phyloP scores from a whole-genome alignment of 2,113 vertebrate species.

The Myrmophylax atrothorax region DNA sequence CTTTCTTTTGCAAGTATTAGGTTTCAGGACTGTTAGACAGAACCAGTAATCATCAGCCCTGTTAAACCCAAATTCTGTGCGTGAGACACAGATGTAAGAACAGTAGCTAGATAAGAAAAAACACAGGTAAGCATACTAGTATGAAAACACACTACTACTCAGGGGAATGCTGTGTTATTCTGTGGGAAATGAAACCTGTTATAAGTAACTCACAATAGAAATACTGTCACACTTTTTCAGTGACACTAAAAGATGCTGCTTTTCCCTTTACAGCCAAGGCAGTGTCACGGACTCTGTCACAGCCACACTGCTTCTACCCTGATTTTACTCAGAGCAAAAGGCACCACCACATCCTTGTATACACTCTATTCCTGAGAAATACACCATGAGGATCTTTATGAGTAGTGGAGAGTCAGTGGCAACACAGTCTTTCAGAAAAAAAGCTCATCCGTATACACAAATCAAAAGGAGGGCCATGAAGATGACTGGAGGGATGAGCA shows the following conservation, averaged over 20 bases:
- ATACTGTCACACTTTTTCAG: not conserved
- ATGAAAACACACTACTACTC: not conserved
- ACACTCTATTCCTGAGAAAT: not conserved
- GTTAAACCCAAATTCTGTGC: not conserved
- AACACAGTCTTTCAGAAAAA: not conserved
- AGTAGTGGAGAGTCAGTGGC: not conserved
- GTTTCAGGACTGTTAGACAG: not conserved
- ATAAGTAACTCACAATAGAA: not conserved
- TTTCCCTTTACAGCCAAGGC: not conserved
- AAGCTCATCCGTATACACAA: not conserved
- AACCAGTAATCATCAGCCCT: not conserved
- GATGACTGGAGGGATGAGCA: not conserved
- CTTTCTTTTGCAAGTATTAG: not conserved
- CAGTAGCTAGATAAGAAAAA: not conserved
- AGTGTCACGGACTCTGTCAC: not conserved
- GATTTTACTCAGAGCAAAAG: not conserved
- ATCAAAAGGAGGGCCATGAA: not conserved
- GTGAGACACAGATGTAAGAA: not conserved
- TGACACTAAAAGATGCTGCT: not conserved
- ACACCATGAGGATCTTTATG: not conserved
- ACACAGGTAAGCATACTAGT: accelerated
- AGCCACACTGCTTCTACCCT: not conserved
- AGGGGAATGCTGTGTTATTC: not conserved
- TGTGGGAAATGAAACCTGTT: not conserved
- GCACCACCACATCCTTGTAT: not conserved